phyloP scores from a whole-genome alignment of 2,797 vertebrate species.

The Pteropus rufus region DNA sequence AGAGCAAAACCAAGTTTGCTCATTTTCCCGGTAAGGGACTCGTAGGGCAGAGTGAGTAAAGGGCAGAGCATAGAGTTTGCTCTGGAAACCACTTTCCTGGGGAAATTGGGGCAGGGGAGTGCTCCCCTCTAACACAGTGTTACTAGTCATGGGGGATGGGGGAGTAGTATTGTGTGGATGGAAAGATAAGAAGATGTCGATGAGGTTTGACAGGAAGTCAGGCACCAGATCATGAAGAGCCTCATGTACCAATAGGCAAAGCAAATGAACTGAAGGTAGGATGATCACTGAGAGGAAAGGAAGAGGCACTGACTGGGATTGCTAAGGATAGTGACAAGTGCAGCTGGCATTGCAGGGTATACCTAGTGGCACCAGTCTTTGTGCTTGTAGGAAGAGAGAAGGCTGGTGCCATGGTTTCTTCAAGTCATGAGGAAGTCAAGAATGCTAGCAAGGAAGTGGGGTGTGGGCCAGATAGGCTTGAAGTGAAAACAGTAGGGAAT shows the following conservation, averaged over 20 bases:
- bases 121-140: not conserved
- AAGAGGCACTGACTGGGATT: not conserved
- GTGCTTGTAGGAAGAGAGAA: not conserved
- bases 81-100: not conserved
- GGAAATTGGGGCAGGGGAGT: rapidly evolving
- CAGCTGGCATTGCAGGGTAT: not conserved
- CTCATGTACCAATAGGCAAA: not conserved
- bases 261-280: not conserved
- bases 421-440: not conserved
- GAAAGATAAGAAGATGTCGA: not conserved
- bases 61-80: not conserved
- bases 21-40: not conserved
- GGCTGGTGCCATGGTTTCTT: rapidly evolving
- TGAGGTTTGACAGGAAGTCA: not conserved
- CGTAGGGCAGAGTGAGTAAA: not conserved
- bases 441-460: not conserved
- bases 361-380: too few relatives aligned
- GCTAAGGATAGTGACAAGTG: not conserved
- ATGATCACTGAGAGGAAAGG: not conserved
- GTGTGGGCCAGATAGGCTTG: not conserved
- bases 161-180: not conserved
- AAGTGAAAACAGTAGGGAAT: not conserved
- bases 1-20: not conserved
- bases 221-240: not conserved
- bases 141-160: not conserved